Base-by-base conservation (phyloP, 2,113 vertebrate genomes). In the Phylloscopus trochiloides region DNA sequence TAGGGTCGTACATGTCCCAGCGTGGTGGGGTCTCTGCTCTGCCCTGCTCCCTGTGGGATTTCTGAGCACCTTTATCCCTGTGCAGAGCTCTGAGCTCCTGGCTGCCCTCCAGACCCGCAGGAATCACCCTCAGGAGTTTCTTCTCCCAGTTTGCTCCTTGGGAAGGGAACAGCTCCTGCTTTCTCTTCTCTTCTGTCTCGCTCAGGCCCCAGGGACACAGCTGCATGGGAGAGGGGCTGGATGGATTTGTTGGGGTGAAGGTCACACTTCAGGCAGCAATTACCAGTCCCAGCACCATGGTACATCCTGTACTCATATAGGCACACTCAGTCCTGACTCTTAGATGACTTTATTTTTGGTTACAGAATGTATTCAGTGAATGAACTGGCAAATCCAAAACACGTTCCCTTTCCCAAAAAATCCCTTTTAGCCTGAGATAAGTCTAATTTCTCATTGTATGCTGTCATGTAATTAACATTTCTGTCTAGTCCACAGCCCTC, bases 1-100 rank as follows among this genome's bases (percentile, higher is more conserved):
- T 58, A 9, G 54, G 67, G 88, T 51, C 12, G 1, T 48, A 7
- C 0, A 0, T 51, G 82, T 72, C 51, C 31, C 0, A 0, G 38
- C 5, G 5, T 54, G 63, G 4, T 4, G 14, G 40, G 32, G 58
- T 68, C 58, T 87, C 63, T 83, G 87, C 62, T 57, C 20, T 51
- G 76, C 73, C 76, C 51, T 4, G 1, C 38, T 59, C 57, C 84
- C 4, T 74, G 21, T 5, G 74, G 52, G 40, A n/a, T 79, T 79
- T 43, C 93, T 52, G 9, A 66, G 4, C 38, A 9, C 68, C 50
- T 66, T 74, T 29, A 70, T 48, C 75, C 62, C 28, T 12, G 25
- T 25, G n/a, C 61, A 58, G 21, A 70, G 43, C 70, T 86, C 68
- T 55, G 65, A 68, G n/a, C 10, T 47, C 40, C 20, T 62, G 17